Base-by-base conservation (phyloP, 2,113 vertebrate species). In the Pelvicachromis taeniatus region DNA sequence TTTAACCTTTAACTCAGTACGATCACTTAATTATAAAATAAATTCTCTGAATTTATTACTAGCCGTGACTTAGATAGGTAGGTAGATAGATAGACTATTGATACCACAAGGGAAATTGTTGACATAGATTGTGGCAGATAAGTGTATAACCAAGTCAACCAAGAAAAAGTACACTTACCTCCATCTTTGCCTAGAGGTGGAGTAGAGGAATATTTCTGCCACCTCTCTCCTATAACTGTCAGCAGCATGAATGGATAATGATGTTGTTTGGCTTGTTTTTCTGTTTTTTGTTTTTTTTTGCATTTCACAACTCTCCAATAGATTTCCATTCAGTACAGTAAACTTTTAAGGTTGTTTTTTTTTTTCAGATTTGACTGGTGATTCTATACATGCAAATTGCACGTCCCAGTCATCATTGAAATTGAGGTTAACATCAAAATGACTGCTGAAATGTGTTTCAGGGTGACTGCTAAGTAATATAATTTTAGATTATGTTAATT, bases 261-360 rank as follows among this genome's bases (percentile, higher is more conserved):
- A 23, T 10, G 38, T 23, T 70, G 35, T 45, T 68, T 42, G 40
- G 40, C 21, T 65, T 65, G 11, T 65, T 65, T 63, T n/a, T 0
- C 17, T 12, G 0, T 1, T 13, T 65, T 63, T 63, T 35, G 10
- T n/a, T 63, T 0, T 0, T 19, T 59, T 68, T 45, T 45, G 38
- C 21, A 70, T 70, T 70, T 70, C 40, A 45, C 38, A 26, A 70
- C 21, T 68, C 7, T 68, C 11, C 65, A 2, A 6, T 45, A 70
- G 1, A 26, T 70, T 70, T 70, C 40, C 21, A 26, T 70, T 26
- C 40, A 26, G 65, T 8, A 70, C 65, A 42, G 12, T 23, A 68
- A 42, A 23, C 35, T 0, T 40, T 40, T 4, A 68, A 68, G 12
- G 4, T 2, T 33, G 2, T 13, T 26, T 26, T 26, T 38, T 38